Evolutionary conservation across 2,113 vertebrate species (phyloP).

Genomic region (Osmerus mordax): DNA sequence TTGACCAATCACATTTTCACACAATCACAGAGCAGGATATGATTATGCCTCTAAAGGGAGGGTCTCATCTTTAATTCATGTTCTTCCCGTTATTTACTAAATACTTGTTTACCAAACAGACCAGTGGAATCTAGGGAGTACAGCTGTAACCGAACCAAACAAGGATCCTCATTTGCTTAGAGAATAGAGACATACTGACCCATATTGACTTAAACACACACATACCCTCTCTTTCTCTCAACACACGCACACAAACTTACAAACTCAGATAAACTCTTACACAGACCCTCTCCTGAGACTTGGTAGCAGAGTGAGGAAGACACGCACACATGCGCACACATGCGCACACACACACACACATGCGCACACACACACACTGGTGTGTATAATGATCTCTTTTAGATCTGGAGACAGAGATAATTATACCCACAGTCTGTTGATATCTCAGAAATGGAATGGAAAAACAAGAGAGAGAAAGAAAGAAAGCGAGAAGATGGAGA

Average conservation of each 20-base stretch:
- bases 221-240: not conserved
- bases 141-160: not conserved
- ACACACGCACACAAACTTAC: not conserved
- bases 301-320: not conserved
- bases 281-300: no score
- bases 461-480: not conserved
- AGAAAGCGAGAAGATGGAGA: not conserved
- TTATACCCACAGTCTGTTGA: no score
- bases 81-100: not conserved
- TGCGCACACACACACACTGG: no score
- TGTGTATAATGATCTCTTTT: no score
- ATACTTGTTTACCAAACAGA: constrained; percentile 1
- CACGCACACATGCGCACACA: no score
- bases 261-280: not conserved
- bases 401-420: no score
- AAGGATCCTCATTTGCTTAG: not conserved
- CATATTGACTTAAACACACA: not conserved
- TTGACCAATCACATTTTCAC: no score
- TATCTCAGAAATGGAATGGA: no score
- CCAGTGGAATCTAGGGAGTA: not conserved
- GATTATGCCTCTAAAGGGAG: no score
- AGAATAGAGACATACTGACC: not conserved
- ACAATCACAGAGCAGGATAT: no score
- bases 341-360: no score
- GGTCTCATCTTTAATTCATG: not conserved